Evolutionary conservation across 1,140 invertebrate species (phyloP), one percentile per base, ranked within the genome.

Genomic region (Metopolophium dirhodum): DNA sequence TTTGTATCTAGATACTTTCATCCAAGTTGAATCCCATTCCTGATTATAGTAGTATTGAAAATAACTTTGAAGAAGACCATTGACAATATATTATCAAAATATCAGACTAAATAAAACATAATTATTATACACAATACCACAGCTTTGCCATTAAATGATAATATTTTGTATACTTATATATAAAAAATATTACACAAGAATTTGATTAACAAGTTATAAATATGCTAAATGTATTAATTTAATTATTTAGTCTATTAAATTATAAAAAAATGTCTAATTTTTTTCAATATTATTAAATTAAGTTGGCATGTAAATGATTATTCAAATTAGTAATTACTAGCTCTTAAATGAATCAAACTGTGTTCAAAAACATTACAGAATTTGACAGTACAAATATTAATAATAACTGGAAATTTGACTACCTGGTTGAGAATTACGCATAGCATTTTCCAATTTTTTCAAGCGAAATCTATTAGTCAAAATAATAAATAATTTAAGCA

Each of bases 381-480:
- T 8, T 35, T 35, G 20, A n/a, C 8, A 49, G n/a, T 47, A n/a
- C 49, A 87, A 87, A 49, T 30, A 49, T 86, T 47, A 86, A n/a
- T 45, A 86, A 86, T 47, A 68, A n/a, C n/a, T 77, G n/a, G 20
- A n/a, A 45, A 57, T 57, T 61, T 68, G 54, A 77, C 47, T 77
- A 91, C 90, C 90, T 68, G 54, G 61, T 85, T 54, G 77, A 85
- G 47, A 85, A 54, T 41, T 93, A 86, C 45, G 35, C 82, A 93
- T 86, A 86, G 82, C 91, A 54, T 93, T 93, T 86, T 93, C 49
- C 77, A 93, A 54, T 54, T 86, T 93, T 93, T 37, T 85, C 82
- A 93, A 93, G 47, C 82, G 82, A 86, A 86, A 93, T 85, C 91
- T 93, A 93, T 61, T 54, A 57, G 26, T 49, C 35, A 61, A 61